Conservation (phyloP, 2,888 invertebrate species). For the Scrobipalpa costella region DNA sequence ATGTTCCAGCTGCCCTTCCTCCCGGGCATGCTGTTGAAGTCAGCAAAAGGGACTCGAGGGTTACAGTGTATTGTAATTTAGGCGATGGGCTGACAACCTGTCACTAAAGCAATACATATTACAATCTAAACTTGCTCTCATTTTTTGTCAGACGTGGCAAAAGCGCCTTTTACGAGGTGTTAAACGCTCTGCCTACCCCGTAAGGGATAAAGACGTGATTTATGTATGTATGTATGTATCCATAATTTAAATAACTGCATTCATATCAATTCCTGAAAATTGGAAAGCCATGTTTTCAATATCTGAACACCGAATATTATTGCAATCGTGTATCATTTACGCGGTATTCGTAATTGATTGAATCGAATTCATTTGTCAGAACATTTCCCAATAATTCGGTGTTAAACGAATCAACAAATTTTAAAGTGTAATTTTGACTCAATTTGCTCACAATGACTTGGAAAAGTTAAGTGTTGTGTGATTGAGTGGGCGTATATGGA, state of each 20-base stretch:
- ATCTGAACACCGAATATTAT: not conserved
- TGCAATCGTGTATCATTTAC: not conserved
- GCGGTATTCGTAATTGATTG: not conserved
- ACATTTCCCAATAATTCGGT: not conserved
- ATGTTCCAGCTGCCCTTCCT: no score
- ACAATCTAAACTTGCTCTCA: no score
- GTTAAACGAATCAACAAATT: not conserved
- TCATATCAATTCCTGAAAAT: not conserved
- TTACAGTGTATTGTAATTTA: no score
- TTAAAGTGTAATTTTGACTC: not conserved
- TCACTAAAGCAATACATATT: no score
- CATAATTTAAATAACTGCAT: not conserved
- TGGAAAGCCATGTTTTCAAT: not conserved
- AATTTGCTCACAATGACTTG: not conserved
- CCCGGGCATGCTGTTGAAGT: no score
- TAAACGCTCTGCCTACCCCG: no score
- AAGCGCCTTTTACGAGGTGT: no score
- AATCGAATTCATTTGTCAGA: not conserved
- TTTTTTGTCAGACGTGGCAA: no score
- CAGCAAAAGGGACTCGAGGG: no score
- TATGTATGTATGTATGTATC: no score
- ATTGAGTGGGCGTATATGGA: slow-evolving; percentile 1
- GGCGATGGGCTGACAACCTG: no score
- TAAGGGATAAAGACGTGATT: no score
- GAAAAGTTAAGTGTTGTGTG: slow-evolving; percentile 3